Evolutionary conservation across 1,140 invertebrate genomes (phyloP).

Genomic region (Chelonus insularis): DNA sequence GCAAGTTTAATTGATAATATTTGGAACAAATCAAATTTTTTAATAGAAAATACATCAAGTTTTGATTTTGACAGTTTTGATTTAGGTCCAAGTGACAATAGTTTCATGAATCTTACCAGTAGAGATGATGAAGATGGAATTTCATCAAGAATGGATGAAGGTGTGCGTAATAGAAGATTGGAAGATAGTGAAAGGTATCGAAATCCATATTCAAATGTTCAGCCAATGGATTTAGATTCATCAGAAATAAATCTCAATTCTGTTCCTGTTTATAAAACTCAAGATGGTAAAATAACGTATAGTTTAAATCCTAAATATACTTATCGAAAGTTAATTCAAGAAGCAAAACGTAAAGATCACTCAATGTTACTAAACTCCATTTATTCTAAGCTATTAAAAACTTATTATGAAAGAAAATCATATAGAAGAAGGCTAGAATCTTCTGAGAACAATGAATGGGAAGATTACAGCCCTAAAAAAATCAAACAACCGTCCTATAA

Average conservation of each 20-base stretch:
- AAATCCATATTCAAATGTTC: conserved; percentile 22
- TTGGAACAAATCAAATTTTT: conserved; percentile 20
- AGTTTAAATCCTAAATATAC: conserved; percentile 55
- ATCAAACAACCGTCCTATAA: not conserved
- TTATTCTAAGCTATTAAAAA: conserved; percentile 23
- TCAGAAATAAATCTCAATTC: conserved; percentile 42
- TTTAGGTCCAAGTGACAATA: conserved; percentile 34
- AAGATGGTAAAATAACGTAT: conserved; percentile 57
- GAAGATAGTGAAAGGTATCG: conserved; percentile 28
- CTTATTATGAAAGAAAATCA: conserved; percentile 8
- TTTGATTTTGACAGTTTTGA: conserved; percentile 43
- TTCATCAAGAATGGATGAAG: conserved; percentile 14
- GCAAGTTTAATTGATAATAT: conserved; percentile 1
- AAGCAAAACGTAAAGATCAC: conserved; percentile 41
- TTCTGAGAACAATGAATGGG: conserved; percentile 4
- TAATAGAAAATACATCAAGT: conserved; percentile 24
- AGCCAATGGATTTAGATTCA: conserved; percentile 3
- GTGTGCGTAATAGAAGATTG: conserved; percentile 8
- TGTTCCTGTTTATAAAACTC: conserved; percentile 57
- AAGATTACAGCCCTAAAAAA: conserved; percentile 5
- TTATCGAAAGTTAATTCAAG: conserved; percentile 46
- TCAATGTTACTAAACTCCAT: conserved; percentile 21
- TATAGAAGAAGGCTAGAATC: conserved; percentile 13
- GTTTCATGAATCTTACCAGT: conserved; percentile 20
- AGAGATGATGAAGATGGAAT: conserved; percentile 14